A percentile compares a stretch with the other conserved stretches of the same genome.
Conservation (phyloP, 2,888 invertebrate genomes). For the Adela reaumurella region DNA sequence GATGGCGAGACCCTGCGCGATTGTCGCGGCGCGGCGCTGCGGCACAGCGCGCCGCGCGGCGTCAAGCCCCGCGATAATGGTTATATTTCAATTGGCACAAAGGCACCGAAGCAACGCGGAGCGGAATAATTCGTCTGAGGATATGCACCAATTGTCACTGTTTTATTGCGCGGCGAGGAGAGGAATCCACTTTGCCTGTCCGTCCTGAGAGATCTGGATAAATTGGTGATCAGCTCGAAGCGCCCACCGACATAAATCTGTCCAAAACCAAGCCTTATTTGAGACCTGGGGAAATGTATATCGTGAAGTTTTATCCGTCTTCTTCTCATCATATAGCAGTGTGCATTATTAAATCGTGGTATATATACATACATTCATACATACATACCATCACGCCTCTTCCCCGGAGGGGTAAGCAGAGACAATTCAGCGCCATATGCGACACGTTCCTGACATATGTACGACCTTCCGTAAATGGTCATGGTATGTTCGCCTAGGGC, state of each 20-base stretch:
- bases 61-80: background rate
- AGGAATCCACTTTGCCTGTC: background rate
- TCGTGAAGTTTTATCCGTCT: no score
- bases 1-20: background rate
- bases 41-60: background rate
- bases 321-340: no score
- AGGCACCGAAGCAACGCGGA: conserved; percentile 36
- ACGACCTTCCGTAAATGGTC: no score
- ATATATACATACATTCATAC: no score
- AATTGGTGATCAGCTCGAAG: background rate
- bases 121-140: conserved; percentile 46
- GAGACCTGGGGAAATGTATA: no score
- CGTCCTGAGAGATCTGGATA: background rate
- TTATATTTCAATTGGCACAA: conserved; percentile 41
- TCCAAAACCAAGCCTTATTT: no score
- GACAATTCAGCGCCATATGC: no score
- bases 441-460: no score
- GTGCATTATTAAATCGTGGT: no score
- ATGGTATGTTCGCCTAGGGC: no score
- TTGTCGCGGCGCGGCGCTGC: background rate
- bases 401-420: no score
- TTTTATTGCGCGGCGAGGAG: conserved; percentile 19
- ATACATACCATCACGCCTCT: no score
- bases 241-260: background rate
- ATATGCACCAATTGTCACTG: conserved; percentile 56